Conservation (phyloP, 2,797 vertebrate species). For the Cetoscarus ocellatus region DNA sequence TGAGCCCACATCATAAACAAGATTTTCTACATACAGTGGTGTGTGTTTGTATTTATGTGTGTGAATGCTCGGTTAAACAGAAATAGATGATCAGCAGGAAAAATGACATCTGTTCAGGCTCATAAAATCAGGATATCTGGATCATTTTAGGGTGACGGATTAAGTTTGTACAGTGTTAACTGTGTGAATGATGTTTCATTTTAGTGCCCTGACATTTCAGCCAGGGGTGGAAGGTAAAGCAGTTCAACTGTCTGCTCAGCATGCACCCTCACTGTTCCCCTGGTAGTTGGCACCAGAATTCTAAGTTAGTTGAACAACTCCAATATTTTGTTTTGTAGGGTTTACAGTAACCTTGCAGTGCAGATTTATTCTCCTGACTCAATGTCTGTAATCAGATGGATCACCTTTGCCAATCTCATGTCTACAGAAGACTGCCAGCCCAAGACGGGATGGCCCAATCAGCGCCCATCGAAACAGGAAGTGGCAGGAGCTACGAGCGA, state of each 20-base stretch:
- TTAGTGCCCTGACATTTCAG: not conserved
- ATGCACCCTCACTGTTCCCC: no score
- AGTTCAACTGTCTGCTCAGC: not conserved
- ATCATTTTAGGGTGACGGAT: constrained; percentile 32
- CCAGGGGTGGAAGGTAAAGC: not conserved
- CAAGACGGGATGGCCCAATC: no score
- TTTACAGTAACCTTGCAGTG: no score
- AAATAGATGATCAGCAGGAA: constrained; percentile 38
- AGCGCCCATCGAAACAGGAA: no score
- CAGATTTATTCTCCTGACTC: no score
- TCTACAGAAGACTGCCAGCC: no score
- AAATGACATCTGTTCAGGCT: constrained; percentile 56
- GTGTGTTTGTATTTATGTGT: constrained; percentile 26
- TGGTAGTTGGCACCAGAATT: no score
- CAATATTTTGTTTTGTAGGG: no score
- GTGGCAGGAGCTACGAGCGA: no score
- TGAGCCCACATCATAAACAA: constrained; percentile 54
- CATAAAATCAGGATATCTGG: constrained; percentile 49
- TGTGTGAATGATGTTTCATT: constrained; percentile 24
- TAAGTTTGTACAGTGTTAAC: constrained; percentile 23
- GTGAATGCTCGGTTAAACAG: constrained; percentile 20
- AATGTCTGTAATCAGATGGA: no score
- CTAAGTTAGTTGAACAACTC: no score
- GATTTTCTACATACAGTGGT: constrained; percentile 40
- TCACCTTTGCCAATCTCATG: no score